phyloP scores from a whole-genome alignment of 2,888 invertebrate species.

The Chalcis sispes region DNA sequence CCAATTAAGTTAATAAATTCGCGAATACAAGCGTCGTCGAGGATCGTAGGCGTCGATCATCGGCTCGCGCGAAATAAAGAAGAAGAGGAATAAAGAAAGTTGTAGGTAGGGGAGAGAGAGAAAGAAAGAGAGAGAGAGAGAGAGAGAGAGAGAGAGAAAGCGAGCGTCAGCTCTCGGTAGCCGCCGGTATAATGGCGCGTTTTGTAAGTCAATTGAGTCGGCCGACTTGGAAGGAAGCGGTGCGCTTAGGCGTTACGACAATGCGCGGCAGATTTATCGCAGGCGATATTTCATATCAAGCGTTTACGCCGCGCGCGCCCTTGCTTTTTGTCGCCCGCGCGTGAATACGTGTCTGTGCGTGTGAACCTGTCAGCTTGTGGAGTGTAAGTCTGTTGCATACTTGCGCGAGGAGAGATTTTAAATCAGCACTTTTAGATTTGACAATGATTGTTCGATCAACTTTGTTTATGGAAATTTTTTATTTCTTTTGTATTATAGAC shows the following conservation, averaged over 20 bases:
- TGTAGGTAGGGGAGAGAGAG: background rate
- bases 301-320: slow-evolving; percentile 57
- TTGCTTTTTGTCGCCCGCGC: background rate
- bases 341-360: background rate
- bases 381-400: too few relatives aligned
- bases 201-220: slow-evolving; percentile 52
- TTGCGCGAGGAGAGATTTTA: too few relatives aligned
- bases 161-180: background rate
- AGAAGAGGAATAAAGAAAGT: too few relatives aligned
- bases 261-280: slow-evolving; percentile 64
- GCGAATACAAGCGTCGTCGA: background rate
- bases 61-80: background rate
- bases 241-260: slow-evolving; percentile 55
- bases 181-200: slow-evolving; percentile 22
- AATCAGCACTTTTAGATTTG: too few relatives aligned
- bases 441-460: too few relatives aligned
- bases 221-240: too few relatives aligned
- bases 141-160: background rate
- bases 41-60: background rate
- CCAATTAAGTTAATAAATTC: too few relatives aligned
- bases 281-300: slow-evolving; percentile 64
- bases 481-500: too few relatives aligned
- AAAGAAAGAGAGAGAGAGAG: too few relatives aligned
- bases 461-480: too few relatives aligned
- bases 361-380: too few relatives aligned